phyloP scores from a whole-genome alignment of 2,888 invertebrate genomes.

The Hyalella azteca region DNA sequence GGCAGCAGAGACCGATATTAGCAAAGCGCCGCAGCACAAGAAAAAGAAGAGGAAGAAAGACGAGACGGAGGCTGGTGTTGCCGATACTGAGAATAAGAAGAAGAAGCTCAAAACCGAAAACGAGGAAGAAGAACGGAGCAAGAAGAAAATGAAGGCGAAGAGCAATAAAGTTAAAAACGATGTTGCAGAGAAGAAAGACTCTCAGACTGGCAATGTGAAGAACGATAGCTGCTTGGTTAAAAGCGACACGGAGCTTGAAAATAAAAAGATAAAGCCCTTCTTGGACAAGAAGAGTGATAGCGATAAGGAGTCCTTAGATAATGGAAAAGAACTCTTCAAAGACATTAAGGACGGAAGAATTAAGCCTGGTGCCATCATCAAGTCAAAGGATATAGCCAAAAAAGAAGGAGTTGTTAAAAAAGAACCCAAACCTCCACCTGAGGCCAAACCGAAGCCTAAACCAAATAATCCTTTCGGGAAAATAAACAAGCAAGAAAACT shows the following conservation, averaged over 20 bases:
- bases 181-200: background rate
- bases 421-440: conserved; percentile 54
- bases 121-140: conserved; percentile 31
- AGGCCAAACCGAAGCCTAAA: conserved; percentile 54
- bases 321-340: conserved; percentile 55
- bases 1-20: conserved; percentile 29
- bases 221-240: conserved; percentile 7
- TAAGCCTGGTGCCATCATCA: conserved; percentile 57
- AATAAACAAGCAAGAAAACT: conserved; percentile 57
- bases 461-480: conserved; percentile 54
- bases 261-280: conserved; percentile 40
- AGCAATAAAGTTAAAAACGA: background rate
- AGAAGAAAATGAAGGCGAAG: conserved; percentile 25
- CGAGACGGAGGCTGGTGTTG: background rate
- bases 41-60: conserved; percentile 51
- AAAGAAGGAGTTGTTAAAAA: conserved; percentile 58
- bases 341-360: conserved; percentile 57
- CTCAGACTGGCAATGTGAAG: conserved; percentile 17
- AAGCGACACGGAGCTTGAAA: conserved; percentile 15
- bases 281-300: conserved; percentile 41
- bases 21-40: conserved; percentile 45
- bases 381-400: conserved; percentile 57
- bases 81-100: conserved; percentile 41
- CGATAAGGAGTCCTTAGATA: conserved; percentile 50
- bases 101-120: conserved; percentile 30